These are phyloP conservation scores for Seira sanloemensis DNA, from an alignment of 2,888 invertebrate genomes.

Conservation along the genomic window DNA sequence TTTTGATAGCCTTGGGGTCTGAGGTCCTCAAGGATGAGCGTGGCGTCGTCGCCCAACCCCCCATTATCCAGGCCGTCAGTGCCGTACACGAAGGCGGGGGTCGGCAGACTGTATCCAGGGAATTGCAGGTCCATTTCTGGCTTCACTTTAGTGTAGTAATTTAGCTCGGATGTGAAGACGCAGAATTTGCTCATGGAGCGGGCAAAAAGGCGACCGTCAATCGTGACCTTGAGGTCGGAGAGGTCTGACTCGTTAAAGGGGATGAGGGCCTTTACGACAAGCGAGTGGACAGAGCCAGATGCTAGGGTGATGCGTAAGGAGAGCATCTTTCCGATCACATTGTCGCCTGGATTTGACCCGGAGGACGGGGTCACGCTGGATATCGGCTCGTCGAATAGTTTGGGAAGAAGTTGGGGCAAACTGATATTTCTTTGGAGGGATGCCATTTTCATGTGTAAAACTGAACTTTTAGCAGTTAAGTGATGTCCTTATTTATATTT, in stretches of 20 bases:
- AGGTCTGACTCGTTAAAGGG: background rate
- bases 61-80: conserved; percentile 8
- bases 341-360: conserved; percentile 58
- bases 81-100: conserved; percentile 38
- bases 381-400: conserved; percentile 27
- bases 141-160: conserved; percentile 39
- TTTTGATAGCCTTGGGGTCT: conserved; percentile 61
- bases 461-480: too few relatives aligned
- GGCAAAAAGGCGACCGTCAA: background rate
- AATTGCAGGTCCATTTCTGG: conserved; percentile 27
- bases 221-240: background rate
- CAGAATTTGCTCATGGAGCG: background rate
- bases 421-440: background rate
- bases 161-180: conserved; percentile 32
- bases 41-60: conserved; percentile 29
- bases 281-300: conserved; percentile 12
- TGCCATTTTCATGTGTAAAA: background rate
- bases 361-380: conserved; percentile 12
- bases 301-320: conserved; percentile 33
- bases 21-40: conserved; percentile 64
- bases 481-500: too few relatives aligned
- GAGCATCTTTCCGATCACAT: conserved; percentile 45
- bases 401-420: background rate
- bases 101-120: background rate
- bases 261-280: conserved; percentile 51